Conservation (phyloP, 2,113 vertebrate species). For the Pterocles burchelli region DNA sequence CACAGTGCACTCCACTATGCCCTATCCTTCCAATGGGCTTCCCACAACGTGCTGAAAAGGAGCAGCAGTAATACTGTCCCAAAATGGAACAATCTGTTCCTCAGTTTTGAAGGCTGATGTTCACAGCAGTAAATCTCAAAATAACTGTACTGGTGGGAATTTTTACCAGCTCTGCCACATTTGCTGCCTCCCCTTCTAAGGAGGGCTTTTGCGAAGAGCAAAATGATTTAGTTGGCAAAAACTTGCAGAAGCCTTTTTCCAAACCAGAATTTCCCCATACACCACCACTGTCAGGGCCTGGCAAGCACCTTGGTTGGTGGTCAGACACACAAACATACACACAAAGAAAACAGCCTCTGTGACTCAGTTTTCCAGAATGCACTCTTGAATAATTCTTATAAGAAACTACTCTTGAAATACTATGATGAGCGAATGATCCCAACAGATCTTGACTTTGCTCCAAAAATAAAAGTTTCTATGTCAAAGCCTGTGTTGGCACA, state of each 20-base stretch:
- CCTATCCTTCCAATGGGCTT: neutral
- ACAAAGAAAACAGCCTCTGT: neutral
- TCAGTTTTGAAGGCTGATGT: neutral
- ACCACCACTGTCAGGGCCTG: too few species aligned
- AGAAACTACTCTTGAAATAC: neutral
- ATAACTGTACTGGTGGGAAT: neutral
- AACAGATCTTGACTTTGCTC: neutral
- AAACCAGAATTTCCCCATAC: neutral
- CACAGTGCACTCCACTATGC: too few species aligned
- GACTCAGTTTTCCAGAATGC: neutral
- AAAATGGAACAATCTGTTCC: neutral
- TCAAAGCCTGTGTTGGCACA: neutral
- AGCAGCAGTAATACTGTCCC: neutral
- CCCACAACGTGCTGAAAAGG: neutral
- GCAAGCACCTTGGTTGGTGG: too few species aligned
- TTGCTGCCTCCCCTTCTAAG: neutral
- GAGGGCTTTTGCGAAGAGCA: neutral
- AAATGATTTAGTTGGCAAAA: neutral
- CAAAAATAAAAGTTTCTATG: neutral
- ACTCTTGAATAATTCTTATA: accelerated
- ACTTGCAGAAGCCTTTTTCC: neutral
- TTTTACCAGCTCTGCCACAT: neutral
- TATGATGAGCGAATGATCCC: neutral
- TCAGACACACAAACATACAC: neutral
- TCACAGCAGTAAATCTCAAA: neutral